Evolutionary conservation across 2,888 invertebrate genomes (phyloP).

Genomic region (Himalopsyche kuldschensis): DNA sequence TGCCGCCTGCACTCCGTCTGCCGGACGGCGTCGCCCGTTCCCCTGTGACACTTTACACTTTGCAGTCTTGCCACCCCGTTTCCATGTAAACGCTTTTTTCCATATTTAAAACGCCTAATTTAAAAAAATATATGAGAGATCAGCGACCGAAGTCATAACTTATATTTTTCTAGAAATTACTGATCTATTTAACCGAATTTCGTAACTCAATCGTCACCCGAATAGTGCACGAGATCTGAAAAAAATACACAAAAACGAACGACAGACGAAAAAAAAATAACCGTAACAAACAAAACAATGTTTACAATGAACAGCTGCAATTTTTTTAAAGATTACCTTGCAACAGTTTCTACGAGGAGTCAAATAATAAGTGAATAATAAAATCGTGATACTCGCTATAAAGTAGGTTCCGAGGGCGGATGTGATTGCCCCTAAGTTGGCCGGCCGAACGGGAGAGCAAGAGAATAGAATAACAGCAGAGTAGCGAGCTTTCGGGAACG

Average conservation of each 20-base stretch:
- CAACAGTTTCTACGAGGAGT: background rate
- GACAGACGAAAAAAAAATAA: background rate
- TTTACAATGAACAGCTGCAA: background rate
- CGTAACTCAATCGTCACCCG: background rate
- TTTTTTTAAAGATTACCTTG: background rate
- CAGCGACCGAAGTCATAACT: background rate
- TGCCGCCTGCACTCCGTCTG: background rate
- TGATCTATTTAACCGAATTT: too few relatives aligned
- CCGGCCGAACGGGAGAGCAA: constrained; percentile 41
- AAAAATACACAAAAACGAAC: background rate
- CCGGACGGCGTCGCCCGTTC: background rate
- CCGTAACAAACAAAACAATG: background rate
- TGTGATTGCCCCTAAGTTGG: constrained; percentile 46
- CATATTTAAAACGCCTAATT: background rate
- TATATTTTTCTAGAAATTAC: background rate
- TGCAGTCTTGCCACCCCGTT: background rate
- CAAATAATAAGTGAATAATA: background rate
- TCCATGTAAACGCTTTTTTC: background rate
- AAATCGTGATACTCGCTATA: background rate
- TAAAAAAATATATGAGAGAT: background rate
- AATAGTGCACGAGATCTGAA: background rate
- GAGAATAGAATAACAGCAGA: background rate
- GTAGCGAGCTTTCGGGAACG: background rate
- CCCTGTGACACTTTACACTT: background rate
- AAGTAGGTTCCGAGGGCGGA: background rate